Percentiles rank a stretch among this genome's conserved stretches.
Evolutionary conservation across 2,113 vertebrate genomes (phyloP).

Genomic region (Labrus mixtus): DNA sequence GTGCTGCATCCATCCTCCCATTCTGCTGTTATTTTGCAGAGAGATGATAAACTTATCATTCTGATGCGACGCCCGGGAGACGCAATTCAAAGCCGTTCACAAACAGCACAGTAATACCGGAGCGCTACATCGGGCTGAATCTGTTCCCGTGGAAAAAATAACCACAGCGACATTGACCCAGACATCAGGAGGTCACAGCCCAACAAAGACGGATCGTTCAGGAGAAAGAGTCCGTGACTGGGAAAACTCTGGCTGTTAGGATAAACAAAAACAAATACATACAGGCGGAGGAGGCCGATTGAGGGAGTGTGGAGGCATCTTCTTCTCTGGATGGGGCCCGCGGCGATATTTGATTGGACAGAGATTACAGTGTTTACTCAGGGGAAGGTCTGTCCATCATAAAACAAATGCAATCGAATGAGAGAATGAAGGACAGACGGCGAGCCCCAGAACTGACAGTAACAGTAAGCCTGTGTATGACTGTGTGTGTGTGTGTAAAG

Average conservation of each 20-base stretch:
- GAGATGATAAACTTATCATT: conserved; percentile 43
- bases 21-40: conserved; percentile 45
- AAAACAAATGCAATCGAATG: conserved; percentile 42
- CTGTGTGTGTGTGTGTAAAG: conserved; percentile 7
- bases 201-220: background rate
- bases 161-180: background rate
- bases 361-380: conserved; percentile 52
- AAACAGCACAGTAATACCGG: conserved; percentile 37
- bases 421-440: conserved; percentile 21
- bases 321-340: background rate
- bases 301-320: conserved; percentile 11
- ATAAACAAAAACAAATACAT: conserved; percentile 31
- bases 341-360: conserved; percentile 49
- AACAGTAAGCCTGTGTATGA: background rate
- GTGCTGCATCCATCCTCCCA: conserved; percentile 29
- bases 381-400: conserved; percentile 41
- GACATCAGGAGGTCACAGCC: conserved; percentile 9
- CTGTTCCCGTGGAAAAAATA: conserved; percentile 5
- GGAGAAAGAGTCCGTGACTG: background rate
- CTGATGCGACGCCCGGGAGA: conserved; percentile 37
- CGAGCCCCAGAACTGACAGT: background rate
- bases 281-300: background rate
- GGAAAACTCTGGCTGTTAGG: background rate
- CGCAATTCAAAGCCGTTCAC: conserved; percentile 22
- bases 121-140: background rate